Base-by-base conservation (phyloP, 2,797 vertebrate species). In the Helarctos malayanus region DNA sequence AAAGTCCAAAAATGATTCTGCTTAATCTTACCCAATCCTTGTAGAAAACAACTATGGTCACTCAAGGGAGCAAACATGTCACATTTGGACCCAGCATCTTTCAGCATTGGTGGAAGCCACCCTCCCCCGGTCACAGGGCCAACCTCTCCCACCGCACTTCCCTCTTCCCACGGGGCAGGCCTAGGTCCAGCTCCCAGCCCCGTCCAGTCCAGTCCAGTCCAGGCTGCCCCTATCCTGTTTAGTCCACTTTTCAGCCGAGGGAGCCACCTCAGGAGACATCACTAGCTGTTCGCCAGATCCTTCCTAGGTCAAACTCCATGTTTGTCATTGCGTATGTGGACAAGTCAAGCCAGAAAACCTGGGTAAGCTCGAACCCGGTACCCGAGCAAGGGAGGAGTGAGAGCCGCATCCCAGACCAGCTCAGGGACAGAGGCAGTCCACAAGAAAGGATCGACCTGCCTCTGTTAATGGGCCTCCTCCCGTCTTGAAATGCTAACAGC, bases 401-500 rank as follows among this genome's bases (percentile, higher is more conserved):
- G 10, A 6, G 54, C 4, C 25, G 27, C 12, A 45, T 38, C 29
- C 18, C 18, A 11, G 49, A 56, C 13, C 38, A 45, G 61, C 18
- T 65, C 27, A 19, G 27, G 45, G 63, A 89, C 69, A 23, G 41
- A 6, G 29, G 23, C 18, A 0, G 7, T 61, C 38, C 89, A 29
- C 61, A 3, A 8, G 89, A 8, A 49, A 61, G 2, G 32, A 56
- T 54, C 88, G 89, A 49, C 91, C 93, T 93, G 81, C 90, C 87
- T 95, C 91, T 76, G 93, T 57, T 73, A 78, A 21, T 2, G 78
- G 87, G 82, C 88, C 84, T 94, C 63, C 65, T 94, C 73, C 68
- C 19, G 63, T 75, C 90, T 95, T 94, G 89, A 82, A 80, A 93
- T 16, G 57, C 75, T 76, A 88, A 56, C 91, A 92, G 97, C 73